Base-by-base conservation (phyloP, 2,113 vertebrate genomes). In the Rana temporaria region DNA sequence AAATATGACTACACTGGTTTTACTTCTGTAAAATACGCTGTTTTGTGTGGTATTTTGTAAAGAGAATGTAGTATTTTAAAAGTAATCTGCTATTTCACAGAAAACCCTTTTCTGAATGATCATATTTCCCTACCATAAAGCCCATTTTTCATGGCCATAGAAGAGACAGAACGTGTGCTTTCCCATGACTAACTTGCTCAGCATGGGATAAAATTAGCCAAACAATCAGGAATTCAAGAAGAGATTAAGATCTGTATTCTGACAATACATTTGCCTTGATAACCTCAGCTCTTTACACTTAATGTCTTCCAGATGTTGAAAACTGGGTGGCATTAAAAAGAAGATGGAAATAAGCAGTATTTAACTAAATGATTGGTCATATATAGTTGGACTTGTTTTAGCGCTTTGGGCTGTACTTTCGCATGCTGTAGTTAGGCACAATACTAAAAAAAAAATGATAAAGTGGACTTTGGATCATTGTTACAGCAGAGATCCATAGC, bases 111-210 rank as follows among this genome's bases (percentile, higher is more conserved):
- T 42, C 56, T 63, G 60, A 20, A 32, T 59, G 26, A 60, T 75
- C 72, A 75, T 42, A 75, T 75, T 60, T 60, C 30, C 34, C 56
- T 30, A n/a, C 22, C 42, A 14, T n/a, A 60, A 18, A 60, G 30
- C n/a, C 30, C n/a, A 34, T 20, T 60, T 6, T 34, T 75, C 19
- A 75, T 42, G 14, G 55, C 14, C 42, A 60, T 34, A 59, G 17
- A 48, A 14, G 9, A 73, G 55, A 34, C 4, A 30, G 70, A 60
- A 71, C 4, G 14, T 62, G 5, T 62, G 60, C 38, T 71, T 80
- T 81, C 79, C 79, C 79, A 81, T 81, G 79, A 81, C 79, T 72
- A 72, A 81, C 32, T 19, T 22, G 26, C 7, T 57, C 57, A 63
- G 24, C 59, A 52, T 56, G 59, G 60, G 48, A 81, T 34, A 81